These are phyloP conservation scores for Picus viridis DNA, from an alignment of 2,797 vertebrate species.

Conservation along the genomic window DNA sequence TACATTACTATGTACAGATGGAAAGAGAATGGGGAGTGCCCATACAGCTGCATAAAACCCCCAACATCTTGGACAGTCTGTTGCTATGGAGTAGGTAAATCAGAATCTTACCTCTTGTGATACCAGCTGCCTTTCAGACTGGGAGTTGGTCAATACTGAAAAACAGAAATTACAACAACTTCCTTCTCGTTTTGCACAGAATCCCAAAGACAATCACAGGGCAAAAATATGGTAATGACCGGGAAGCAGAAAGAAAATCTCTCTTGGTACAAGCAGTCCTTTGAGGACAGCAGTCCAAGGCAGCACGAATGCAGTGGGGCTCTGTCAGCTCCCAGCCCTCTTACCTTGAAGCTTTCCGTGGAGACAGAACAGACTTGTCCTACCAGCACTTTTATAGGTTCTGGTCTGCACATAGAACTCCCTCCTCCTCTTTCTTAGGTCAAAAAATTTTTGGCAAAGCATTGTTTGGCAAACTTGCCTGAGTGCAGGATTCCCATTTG, in stretches of 20 bases:
- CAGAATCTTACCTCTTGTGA: conserved; percentile 73
- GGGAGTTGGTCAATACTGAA: conserved; percentile 63
- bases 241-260: conserved; percentile 26
- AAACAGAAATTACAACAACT: conserved; percentile 47
- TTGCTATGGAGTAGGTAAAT: not conserved
- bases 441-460: conserved; percentile 81
- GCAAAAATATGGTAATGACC: not conserved
- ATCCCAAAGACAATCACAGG: not conserved
- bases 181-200: conserved; percentile 40
- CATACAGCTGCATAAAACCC: not conserved
- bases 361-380: conserved; percentile 68
- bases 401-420: conserved; percentile 64
- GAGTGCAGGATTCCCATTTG: conserved; percentile 71
- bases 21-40: not conserved
- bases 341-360: conserved; percentile 77
- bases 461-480: conserved; percentile 78
- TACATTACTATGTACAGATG: not conserved
- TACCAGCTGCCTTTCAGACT: conserved; percentile 36
- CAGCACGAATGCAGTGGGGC: conserved; percentile 17
- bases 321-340: conserved; percentile 37
- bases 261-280: not conserved
- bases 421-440: conserved; percentile 79
- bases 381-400: conserved; percentile 79
- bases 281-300: conserved; percentile 6
- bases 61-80: not conserved